Evolutionary conservation across 2,888 invertebrate species (phyloP).

Genomic region (Erannis defoliaria): DNA sequence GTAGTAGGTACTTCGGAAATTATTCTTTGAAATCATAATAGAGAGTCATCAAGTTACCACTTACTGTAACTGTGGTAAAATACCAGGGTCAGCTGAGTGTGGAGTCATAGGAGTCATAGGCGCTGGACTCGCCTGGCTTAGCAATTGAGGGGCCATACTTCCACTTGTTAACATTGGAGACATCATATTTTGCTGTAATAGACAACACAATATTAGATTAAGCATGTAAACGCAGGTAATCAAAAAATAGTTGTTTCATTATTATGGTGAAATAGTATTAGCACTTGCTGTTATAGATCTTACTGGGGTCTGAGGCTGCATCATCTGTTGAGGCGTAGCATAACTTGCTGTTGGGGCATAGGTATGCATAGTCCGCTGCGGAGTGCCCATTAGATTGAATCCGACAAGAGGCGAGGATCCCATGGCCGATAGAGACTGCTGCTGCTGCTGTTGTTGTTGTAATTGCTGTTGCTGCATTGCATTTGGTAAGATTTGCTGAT

Average conservation of each 20-base stretch:
- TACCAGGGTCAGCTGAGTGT: slow-evolving; percentile 96
- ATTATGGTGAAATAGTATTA: not conserved
- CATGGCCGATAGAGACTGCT: slow-evolving; percentile 86
- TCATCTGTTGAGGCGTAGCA: slow-evolving; percentile 93
- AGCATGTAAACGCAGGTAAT: not conserved
- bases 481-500: slow-evolving; percentile 95
- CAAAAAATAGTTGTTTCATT: not conserved
- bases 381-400: slow-evolving; percentile 88
- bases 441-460: slow-evolving; percentile 90
- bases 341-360: slow-evolving; percentile 92
- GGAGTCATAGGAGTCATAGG: slow-evolving; percentile 97
- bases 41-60: slow-evolving; percentile 53
- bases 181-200: slow-evolving; percentile 92
- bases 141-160: slow-evolving; percentile 86
- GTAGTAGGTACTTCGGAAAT: no score
- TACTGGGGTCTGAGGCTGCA: slow-evolving; percentile 97
- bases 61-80: slow-evolving; percentile 97
- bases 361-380: slow-evolving; percentile 91
- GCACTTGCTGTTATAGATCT: slow-evolving; percentile 39
- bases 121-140: slow-evolving; percentile 90
- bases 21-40: no score
- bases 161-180: slow-evolving; percentile 91
- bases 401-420: slow-evolving; percentile 87
- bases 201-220: slow-evolving; percentile 8
- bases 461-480: slow-evolving; percentile 92